These are phyloP conservation scores for Phaethornis superciliosus DNA, from an alignment of 2,113 vertebrate genomes.

Conservation along the genomic window DNA sequence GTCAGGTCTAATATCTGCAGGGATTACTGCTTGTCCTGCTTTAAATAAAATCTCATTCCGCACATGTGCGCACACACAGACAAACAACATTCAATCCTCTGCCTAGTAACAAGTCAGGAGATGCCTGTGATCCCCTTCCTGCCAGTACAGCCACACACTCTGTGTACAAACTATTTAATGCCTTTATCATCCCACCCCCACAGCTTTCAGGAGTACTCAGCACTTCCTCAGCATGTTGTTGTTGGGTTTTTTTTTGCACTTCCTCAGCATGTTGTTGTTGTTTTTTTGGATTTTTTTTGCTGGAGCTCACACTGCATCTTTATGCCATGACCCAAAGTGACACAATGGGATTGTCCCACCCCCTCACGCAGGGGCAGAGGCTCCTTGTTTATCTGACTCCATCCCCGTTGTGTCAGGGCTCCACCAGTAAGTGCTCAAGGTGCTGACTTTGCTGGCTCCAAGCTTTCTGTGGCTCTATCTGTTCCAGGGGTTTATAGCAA, in stretches of 20 bases:
- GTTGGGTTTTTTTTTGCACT: too few species aligned
- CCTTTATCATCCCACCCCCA: not conserved
- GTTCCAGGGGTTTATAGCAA: conserved; percentile 25
- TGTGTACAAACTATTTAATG: not conserved
- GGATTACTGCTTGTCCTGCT: conserved; percentile 47
- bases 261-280: not conserved
- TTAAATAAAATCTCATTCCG: conserved; percentile 32
- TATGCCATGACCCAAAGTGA: rapidly evolving
- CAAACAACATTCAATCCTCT: not conserved
- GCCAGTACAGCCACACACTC: not conserved
- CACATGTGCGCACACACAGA: not conserved
- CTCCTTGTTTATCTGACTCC: not conserved
- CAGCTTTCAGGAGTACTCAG: not conserved
- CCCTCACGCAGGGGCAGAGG: rapidly evolving
- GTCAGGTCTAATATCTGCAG: not conserved
- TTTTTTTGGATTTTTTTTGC: not conserved
- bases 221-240: not conserved
- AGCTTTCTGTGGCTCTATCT: not conserved
- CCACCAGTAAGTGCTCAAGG: not conserved
- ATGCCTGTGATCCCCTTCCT: not conserved
- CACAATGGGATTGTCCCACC: not conserved
- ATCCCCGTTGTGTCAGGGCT: not conserved
- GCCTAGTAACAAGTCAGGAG: rapidly evolving
- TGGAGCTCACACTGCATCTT: not conserved
- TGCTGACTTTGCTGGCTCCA: conserved; percentile 31